A percentile compares a stretch with the other conserved stretches of the same genome.
These are phyloP conservation scores for Fragum whitleyi DNA, from an alignment of 2,888 invertebrate genomes.

Conservation along the genomic window DNA sequence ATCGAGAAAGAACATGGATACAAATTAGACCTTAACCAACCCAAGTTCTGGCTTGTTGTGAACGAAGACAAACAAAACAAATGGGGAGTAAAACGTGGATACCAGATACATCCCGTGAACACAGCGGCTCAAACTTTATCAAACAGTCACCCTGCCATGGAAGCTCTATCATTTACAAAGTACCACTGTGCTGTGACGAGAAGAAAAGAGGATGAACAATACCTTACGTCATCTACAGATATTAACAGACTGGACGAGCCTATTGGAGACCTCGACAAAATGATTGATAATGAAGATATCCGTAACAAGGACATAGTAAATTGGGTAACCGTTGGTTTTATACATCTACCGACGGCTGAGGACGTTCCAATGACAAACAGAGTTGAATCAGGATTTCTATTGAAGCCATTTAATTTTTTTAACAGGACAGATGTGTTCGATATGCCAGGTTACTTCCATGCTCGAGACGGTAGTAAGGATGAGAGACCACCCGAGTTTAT, in stretches of 20 bases:
- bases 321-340: constrained; percentile 72
- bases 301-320: constrained; percentile 68
- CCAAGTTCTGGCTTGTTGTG: constrained; percentile 59
- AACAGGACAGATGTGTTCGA: constrained; percentile 69
- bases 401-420: constrained; percentile 73
- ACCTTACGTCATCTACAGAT: constrained; percentile 55
- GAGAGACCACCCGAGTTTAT: too few relatives aligned
- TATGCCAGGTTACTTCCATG: too few relatives aligned
- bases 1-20: constrained; percentile 49
- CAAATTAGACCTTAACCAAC: constrained; percentile 65
- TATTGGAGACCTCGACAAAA: constrained; percentile 52
- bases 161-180: constrained; percentile 69
- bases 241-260: constrained; percentile 58
- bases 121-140: too few relatives aligned
- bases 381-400: constrained; percentile 65
- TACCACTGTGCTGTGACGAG: too few relatives aligned
- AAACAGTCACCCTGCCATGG: constrained; percentile 54
- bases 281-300: constrained; percentile 66
- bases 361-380: constrained; percentile 73
- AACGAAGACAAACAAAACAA: constrained; percentile 67
- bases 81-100: constrained; percentile 69
- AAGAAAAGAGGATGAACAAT: constrained; percentile 68
- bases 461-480: too few relatives aligned
- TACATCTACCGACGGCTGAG: constrained; percentile 73
- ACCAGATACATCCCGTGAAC: constrained; percentile 64